Evolutionary conservation across 2,797 vertebrate genomes (phyloP).

Genomic region (Urosaurus nigricauda): DNA sequence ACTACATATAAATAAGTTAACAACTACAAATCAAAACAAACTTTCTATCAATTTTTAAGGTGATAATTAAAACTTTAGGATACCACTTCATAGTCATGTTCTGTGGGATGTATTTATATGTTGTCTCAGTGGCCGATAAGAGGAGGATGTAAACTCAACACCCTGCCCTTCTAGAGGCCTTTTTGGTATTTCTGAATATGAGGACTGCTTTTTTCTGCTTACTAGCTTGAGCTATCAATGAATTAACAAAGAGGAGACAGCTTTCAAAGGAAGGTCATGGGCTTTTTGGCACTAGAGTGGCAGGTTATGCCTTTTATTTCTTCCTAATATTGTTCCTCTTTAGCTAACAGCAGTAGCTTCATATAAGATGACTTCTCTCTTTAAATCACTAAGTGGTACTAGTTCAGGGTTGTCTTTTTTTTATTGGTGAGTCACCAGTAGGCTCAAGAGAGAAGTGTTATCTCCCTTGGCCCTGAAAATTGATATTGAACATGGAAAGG

Average conservation of each 20-base stretch:
- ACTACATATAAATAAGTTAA: no score
- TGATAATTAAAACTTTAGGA: no score
- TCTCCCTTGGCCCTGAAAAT: slow-evolving; percentile 97
- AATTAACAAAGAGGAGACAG: slow-evolving; percentile 35
- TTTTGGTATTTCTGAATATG: slow-evolving; percentile 43
- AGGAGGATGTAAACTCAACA: not conserved
- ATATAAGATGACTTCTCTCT: slow-evolving; percentile 84
- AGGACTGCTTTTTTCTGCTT: slow-evolving; percentile 45
- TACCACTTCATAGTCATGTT: no score
- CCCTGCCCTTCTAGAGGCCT: not conserved
- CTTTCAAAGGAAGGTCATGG: slow-evolving; percentile 83
- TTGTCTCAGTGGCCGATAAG: not conserved
- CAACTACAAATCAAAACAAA: no score
- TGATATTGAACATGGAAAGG: slow-evolving; percentile 98
- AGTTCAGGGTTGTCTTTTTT: slow-evolving; percentile 81
- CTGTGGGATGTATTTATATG: not conserved
- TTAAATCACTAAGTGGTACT: slow-evolving; percentile 94
- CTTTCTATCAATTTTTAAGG: no score
- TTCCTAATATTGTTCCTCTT: slow-evolving; percentile 75
- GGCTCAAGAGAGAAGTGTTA: slow-evolving; percentile 90
- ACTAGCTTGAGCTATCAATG: slow-evolving; percentile 7
- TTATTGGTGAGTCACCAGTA: slow-evolving; percentile 87
- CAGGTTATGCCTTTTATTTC: slow-evolving; percentile 81
- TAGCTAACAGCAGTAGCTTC: slow-evolving; percentile 87
- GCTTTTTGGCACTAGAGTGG: slow-evolving; percentile 79